A percentile compares a stretch with the other conserved stretches of the same genome.
Conservation (phyloP, 2,888 invertebrate species). For the Ectropis crepuscularia region DNA sequence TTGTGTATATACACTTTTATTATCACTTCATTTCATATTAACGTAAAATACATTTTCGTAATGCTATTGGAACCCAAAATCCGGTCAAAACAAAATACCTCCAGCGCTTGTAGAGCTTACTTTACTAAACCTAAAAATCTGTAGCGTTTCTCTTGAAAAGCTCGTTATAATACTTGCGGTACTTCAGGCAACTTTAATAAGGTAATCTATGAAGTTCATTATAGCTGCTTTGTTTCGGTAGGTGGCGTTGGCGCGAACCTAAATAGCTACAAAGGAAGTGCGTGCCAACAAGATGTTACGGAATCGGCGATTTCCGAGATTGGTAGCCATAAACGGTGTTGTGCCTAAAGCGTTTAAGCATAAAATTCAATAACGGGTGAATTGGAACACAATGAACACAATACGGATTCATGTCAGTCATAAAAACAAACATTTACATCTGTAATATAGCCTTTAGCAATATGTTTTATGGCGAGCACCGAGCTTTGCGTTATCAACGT, state of each 20-base stretch:
- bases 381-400: constrained; percentile 41
- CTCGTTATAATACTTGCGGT: not conserved
- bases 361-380: constrained; percentile 46
- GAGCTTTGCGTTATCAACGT: constrained; percentile 4
- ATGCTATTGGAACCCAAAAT: too few relatives aligned
- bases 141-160: too few relatives aligned
- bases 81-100: too few relatives aligned
- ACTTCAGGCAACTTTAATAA: constrained; percentile 3
- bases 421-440: constrained; percentile 30
- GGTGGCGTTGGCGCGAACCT: constrained; percentile 21
- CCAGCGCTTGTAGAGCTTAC: too few relatives aligned
- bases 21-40: too few relatives aligned
- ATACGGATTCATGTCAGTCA: constrained; percentile 26
- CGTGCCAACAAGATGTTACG: constrained; percentile 60
- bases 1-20: too few relatives aligned
- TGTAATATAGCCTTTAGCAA: constrained; percentile 7
- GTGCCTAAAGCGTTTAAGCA: constrained; percentile 45
- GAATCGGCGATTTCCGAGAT: constrained; percentile 50
- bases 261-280: constrained; percentile 39
- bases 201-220: constrained; percentile 13
- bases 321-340: constrained; percentile 51
- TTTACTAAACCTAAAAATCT: not conserved
- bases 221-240: constrained; percentile 14
- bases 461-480: constrained; percentile 7
- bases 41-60: too few relatives aligned